Base-by-base conservation (phyloP, 2,797 vertebrate species). In the Leptodactylus fallax region DNA sequence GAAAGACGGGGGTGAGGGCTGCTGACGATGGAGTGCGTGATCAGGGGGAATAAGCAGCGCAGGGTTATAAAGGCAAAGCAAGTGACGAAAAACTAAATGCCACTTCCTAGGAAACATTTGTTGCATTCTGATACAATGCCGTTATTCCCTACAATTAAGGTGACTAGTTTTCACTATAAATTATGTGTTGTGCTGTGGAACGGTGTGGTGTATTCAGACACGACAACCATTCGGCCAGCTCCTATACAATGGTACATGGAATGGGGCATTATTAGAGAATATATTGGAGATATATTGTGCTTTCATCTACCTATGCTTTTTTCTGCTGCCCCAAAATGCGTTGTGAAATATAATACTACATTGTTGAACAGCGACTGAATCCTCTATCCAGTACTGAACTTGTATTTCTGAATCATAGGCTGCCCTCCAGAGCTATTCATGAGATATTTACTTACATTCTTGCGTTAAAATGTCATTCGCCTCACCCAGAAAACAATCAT, bases 41-140 rank as follows among this genome's bases (percentile, higher is more conserved):
- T 86, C 79, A 78, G 79, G 51, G 61, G 79, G 58, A 78, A 86
- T 83, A 89, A 89, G 53, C 88, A 87, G 45, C 5, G 23, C 56
- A 51, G 82, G 81, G 87, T 80, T 72, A 72, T 45, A 72, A 67
- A 76, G 61, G 55, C 79, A 87, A 74, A 13, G 65, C 82, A 72
- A 47, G 85, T 83, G 45, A 27, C 60, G 58, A 45, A 83, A 67
- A 63, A 74, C 55, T 25, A 87, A 71, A 47, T 81, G 65, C 63
- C 82, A 79, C 76, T 81, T 61, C 53, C 56, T 4, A 88, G 27
- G 55, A 61, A 45, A 51, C 55, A 58, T 65, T 60, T 76, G 76
- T 51, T 76, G 4, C 25, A 49, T 25, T 63, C 14, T 63, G 58
- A 63, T 77, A 51, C 11, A 36, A 9, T 87, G 58, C 49, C 16